A percentile compares a stretch with the other conserved stretches of the same genome.
These are phyloP conservation scores for Paedocypris sp. DNA, from an alignment of 2,113 vertebrate species.

Conservation along the genomic window DNA sequence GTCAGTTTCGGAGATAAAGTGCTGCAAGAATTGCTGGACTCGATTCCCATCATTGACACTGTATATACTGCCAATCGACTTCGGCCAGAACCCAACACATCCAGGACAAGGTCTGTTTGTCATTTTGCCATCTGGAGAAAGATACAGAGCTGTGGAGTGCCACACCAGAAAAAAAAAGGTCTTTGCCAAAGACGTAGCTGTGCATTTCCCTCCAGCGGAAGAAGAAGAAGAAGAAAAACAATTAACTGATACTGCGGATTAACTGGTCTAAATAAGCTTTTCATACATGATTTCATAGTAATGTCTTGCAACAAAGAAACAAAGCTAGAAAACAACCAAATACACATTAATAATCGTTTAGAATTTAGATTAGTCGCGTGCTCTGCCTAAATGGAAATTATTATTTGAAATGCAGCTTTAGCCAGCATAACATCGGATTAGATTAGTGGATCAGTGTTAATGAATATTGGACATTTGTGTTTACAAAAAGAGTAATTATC, in stretches of 20 bases:
- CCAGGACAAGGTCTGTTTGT: no score
- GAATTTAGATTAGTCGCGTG: slow-evolving; percentile 14
- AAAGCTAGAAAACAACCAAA: slow-evolving; percentile 1
- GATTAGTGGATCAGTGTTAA: background rate
- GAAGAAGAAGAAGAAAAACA: background rate
- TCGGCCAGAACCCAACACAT: no score
- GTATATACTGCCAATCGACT: no score
- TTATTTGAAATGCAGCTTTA: background rate
- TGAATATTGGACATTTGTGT: background rate
- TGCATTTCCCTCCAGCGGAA: no score
- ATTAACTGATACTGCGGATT: background rate
- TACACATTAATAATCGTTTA: slow-evolving; percentile 19
- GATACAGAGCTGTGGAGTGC: no score
- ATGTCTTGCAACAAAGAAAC: background rate
- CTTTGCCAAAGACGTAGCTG: no score
- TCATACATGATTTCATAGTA: background rate
- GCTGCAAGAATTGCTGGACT: no score
- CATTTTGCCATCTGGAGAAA: no score
- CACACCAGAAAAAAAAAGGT: no score
- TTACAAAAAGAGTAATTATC: background rate
- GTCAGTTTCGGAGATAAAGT: no score
- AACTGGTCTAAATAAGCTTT: background rate
- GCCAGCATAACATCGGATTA: background rate
- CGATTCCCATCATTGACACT: no score
- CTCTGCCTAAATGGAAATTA: slow-evolving; percentile 6